Evolutionary conservation across 2,113 vertebrate genomes (phyloP).

Genomic region (Carlito syrichta): DNA sequence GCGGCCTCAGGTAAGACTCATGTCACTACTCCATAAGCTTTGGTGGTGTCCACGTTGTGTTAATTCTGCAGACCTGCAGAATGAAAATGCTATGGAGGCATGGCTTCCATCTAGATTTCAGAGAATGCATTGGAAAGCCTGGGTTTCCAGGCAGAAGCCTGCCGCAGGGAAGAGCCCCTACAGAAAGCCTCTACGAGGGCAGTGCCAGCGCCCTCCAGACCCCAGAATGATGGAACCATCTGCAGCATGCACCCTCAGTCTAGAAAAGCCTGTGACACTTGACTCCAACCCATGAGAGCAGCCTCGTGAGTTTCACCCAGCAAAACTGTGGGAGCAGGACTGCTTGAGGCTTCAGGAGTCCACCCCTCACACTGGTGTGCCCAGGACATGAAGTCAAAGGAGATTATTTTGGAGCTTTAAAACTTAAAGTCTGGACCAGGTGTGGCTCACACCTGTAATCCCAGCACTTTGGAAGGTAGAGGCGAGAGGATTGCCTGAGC

Average conservation of each 20-base stretch:
- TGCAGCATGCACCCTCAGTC: neutral
- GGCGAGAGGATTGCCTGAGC: too few species aligned
- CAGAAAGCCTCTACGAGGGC: neutral
- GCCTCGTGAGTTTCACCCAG: neutral
- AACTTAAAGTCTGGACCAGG: too few species aligned
- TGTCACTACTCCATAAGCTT: neutral
- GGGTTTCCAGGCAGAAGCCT: neutral
- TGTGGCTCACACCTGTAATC: too few species aligned
- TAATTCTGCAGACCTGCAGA: neutral
- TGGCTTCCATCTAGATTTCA: neutral
- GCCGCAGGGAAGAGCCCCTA: neutral
- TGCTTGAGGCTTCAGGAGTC: neutral
- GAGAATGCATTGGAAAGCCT: neutral
- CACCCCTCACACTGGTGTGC: neutral
- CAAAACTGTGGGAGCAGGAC: neutral
- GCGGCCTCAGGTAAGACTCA: neutral
- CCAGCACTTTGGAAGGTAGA: too few species aligned
- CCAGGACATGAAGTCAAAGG: neutral
- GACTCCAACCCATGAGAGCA: neutral
- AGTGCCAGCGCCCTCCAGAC: neutral
- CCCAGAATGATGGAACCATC: neutral
- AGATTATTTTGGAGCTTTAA: neutral
- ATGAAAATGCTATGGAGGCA: neutral
- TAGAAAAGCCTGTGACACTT: neutral
- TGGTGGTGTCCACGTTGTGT: neutral